phyloP scores from a whole-genome alignment of 2,113 vertebrate genomes.

The Hemichromis elongatus region DNA sequence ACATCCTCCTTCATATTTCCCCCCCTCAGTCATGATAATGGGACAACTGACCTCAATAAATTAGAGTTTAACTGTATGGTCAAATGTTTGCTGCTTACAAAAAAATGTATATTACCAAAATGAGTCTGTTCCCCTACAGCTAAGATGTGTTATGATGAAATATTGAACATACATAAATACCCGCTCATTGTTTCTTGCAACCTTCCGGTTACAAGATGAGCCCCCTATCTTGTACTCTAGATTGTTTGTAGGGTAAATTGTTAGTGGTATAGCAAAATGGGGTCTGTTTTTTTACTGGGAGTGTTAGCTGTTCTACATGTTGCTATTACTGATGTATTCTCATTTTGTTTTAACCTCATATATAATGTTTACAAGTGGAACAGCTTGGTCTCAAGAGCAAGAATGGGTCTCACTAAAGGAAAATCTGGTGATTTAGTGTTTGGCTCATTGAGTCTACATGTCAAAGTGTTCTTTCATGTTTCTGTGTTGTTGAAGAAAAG shows the following conservation, averaged over 20 bases:
- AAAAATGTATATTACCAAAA: background rate
- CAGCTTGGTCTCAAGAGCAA: background rate
- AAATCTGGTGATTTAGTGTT: background rate
- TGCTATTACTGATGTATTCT: background rate
- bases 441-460: background rate
- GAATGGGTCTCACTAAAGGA: background rate
- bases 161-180: background rate
- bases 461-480: background rate
- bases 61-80: background rate
- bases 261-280: background rate
- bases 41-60: background rate
- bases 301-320: background rate
- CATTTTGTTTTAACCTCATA: background rate
- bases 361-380: background rate
- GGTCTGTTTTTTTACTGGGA: background rate
- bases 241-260: background rate
- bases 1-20: background rate
- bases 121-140: background rate
- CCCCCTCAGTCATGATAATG: background rate
- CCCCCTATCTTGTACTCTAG: background rate
- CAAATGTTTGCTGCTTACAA: background rate
- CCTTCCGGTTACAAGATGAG: too few relatives aligned
- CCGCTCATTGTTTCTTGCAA: too few relatives aligned
- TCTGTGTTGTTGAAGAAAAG: background rate
- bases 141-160: background rate